Evolutionary conservation across 2,888 invertebrate species (phyloP).

Genomic region (Alentia gelatinosa): DNA sequence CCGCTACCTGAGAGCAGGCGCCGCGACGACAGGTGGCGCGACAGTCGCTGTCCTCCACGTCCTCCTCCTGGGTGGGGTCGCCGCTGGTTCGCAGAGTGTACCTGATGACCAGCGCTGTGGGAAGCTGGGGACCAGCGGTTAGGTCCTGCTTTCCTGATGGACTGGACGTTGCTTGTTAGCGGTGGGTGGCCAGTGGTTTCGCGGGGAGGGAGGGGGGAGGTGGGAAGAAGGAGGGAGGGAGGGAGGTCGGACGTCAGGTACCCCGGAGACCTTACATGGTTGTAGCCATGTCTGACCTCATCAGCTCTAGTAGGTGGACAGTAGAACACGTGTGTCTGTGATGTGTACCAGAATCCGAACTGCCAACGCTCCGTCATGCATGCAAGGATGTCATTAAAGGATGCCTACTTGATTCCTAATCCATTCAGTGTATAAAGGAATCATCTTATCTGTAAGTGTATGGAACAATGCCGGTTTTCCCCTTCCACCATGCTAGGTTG

Average conservation of each 20-base stretch:
- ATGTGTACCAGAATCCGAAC: too few relatives aligned
- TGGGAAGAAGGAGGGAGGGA: not conserved
- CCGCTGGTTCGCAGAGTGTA: not conserved
- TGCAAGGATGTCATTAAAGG: too few relatives aligned
- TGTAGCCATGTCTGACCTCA: too few relatives aligned
- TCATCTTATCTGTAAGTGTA: too few relatives aligned
- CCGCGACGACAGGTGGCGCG: slow-evolving; percentile 13
- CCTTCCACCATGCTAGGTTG: too few relatives aligned
- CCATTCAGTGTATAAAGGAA: too few relatives aligned
- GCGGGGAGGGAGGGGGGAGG: not conserved
- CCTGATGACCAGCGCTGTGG: not conserved
- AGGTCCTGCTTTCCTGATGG: not conserved
- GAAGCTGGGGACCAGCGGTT: not conserved
- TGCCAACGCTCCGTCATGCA: too few relatives aligned
- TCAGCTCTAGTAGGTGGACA: too few relatives aligned
- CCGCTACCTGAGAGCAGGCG: not conserved
- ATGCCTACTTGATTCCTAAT: too few relatives aligned
- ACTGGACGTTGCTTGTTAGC: not conserved
- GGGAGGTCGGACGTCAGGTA: not conserved
- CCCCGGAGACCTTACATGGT: not conserved
- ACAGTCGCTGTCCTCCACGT: slow-evolving; percentile 6
- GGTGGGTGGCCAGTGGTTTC: not conserved
- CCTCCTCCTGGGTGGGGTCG: not conserved
- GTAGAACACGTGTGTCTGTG: too few relatives aligned
- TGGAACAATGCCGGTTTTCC: too few relatives aligned